phyloP scores from a whole-genome alignment of 1,140 invertebrate genomes.

The Lordiphosa clarofinis region DNA sequence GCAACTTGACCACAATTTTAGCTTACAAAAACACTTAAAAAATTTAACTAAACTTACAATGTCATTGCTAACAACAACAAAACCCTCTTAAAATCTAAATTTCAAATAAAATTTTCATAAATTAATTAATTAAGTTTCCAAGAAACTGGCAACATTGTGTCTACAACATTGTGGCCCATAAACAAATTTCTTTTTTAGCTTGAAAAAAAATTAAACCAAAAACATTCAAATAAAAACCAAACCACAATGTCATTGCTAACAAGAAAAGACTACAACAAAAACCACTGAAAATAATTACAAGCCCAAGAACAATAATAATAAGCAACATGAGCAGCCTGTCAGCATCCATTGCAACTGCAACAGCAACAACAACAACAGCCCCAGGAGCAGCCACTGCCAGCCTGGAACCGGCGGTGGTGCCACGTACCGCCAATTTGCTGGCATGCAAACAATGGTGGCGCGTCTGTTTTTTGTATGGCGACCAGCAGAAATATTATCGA shows the following conservation, averaged over 20 bases:
- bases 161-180: not conserved
- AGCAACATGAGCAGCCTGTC: conserved; percentile 72
- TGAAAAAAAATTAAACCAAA: conserved; percentile 22
- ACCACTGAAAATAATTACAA: conserved; percentile 70
- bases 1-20: too few species aligned
- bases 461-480: conserved; percentile 91
- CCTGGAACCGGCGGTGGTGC: conserved; percentile 75
- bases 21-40: too few species aligned
- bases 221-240: conserved; percentile 9
- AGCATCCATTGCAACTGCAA: conserved; percentile 34
- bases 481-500: conserved; percentile 90
- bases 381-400: conserved; percentile 49
- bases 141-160: too few species aligned
- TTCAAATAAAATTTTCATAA: too few species aligned
- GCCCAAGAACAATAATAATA: conserved; percentile 70
- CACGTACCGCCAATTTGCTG: conserved; percentile 84
- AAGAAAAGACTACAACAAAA: conserved; percentile 40
- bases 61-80: too few species aligned
- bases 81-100: too few species aligned
- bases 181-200: too few species aligned
- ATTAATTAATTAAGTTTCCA: too few species aligned
- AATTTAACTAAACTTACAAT: too few species aligned
- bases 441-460: conserved; percentile 94
- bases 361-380: conserved; percentile 12
- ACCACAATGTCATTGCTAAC: conserved; percentile 54